Evolutionary conservation across 2,113 vertebrate species (phyloP).

Genomic region (Tachuris rubrigastra): DNA sequence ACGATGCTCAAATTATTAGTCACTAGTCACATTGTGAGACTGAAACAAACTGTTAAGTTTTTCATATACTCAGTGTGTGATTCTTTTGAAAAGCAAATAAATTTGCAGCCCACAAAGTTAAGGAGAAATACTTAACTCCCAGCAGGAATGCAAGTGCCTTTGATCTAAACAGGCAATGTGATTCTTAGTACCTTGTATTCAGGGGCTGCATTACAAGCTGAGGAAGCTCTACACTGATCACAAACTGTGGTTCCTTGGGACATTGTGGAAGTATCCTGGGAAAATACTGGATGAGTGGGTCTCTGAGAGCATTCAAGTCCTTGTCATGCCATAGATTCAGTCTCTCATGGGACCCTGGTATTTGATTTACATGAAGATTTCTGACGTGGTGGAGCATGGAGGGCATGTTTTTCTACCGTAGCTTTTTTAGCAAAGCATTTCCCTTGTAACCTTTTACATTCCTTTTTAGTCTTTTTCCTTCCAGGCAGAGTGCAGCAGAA

Average conservation of each 20-base stretch:
- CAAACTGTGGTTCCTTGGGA: neutral
- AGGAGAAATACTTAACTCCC: neutral
- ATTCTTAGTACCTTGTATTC: neutral
- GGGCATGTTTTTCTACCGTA: neutral
- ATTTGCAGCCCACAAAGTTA: neutral
- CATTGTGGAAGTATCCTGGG: neutral
- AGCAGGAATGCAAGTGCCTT: conserved; percentile 4
- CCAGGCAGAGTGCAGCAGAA: neutral
- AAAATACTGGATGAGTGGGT: neutral
- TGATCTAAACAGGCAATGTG: conserved; percentile 18
- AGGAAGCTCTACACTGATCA: neutral
- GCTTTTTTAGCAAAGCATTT: neutral
- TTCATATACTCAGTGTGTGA: neutral
- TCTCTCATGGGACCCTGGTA: neutral
- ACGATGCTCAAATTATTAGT: neutral
- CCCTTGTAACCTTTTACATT: neutral
- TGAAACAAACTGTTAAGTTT: neutral
- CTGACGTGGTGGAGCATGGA: neutral
- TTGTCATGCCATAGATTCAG: neutral
- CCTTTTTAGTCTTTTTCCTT: neutral
- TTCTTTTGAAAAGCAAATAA: conserved; percentile 21
- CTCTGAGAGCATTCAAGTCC: neutral
- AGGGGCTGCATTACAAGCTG: neutral
- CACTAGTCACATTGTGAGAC: neutral
- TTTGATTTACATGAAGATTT: neutral